These are phyloP conservation scores for Brachypalpus laphriformis DNA, from an alignment of 2,888 invertebrate species.

Conservation along the genomic window DNA sequence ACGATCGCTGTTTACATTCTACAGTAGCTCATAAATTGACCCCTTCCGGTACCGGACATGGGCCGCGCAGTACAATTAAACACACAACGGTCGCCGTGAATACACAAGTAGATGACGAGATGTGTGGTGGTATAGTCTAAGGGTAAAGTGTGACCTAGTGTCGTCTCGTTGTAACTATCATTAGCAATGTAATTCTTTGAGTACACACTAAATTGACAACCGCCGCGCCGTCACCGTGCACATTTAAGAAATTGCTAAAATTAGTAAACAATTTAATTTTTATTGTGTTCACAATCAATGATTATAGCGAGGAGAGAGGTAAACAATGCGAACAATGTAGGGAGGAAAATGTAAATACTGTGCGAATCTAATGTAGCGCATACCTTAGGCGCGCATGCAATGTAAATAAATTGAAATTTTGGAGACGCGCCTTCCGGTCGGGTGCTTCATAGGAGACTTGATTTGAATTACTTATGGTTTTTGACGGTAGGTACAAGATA, in stretches of 20 bases:
- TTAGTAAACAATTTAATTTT: slow-evolving; percentile 24
- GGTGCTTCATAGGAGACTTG: slow-evolving; percentile 17
- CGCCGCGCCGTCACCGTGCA: slow-evolving; percentile 5
- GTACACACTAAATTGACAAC: slow-evolving; percentile 35
- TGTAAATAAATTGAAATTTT: slow-evolving; percentile 51
- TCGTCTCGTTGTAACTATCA: slow-evolving; percentile 57
- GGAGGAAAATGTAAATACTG: slow-evolving; percentile 53
- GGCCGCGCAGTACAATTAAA: slow-evolving; percentile 74
- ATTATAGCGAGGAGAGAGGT: background rate
- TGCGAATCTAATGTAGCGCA: slow-evolving; percentile 21
- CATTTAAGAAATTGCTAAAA: slow-evolving; percentile 38
- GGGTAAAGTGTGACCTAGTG: slow-evolving; percentile 73
- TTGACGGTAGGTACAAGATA: background rate
- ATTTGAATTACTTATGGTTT: slow-evolving; percentile 19
- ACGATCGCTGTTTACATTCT: slow-evolving; percentile 73
- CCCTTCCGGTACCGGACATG: slow-evolving; percentile 77
- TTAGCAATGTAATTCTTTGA: slow-evolving; percentile 15
- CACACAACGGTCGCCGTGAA: slow-evolving; percentile 68
- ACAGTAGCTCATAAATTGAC: slow-evolving; percentile 75
- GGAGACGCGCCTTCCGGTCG: slow-evolving; percentile 58
- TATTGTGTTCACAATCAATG: slow-evolving; percentile 17
- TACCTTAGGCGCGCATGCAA: slow-evolving; percentile 11
- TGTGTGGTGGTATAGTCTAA: slow-evolving; percentile 41
- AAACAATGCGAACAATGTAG: slow-evolving; percentile 45
- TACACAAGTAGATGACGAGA: slow-evolving; percentile 70